Evolutionary conservation across 2,797 vertebrate genomes (phyloP).

Genomic region (Periophthalmus magnuspinnatus): DNA sequence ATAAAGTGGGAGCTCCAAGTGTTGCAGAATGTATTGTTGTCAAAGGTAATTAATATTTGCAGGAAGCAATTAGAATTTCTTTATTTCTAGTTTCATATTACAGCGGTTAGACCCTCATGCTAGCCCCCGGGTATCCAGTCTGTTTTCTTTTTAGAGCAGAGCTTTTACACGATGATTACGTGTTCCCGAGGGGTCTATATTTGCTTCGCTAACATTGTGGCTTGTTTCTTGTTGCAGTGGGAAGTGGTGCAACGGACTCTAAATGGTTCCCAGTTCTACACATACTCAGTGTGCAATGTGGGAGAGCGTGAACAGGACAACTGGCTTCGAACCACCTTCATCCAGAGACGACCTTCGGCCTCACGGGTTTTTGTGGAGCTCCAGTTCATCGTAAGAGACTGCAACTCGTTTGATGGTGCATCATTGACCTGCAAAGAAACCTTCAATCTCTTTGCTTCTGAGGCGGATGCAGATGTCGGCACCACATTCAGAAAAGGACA

Average conservation of each 20-base stretch:
- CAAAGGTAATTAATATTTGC: constrained; percentile 28
- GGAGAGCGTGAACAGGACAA: constrained; percentile 92
- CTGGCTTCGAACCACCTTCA: constrained; percentile 97
- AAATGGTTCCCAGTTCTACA: constrained; percentile 88
- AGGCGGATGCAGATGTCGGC: constrained; percentile 92
- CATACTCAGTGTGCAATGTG: constrained; percentile 93
- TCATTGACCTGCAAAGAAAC: constrained; percentile 94
- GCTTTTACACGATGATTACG: constrained; percentile 39
- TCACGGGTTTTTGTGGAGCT: constrained; percentile 92
- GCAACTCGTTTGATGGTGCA: constrained; percentile 87
- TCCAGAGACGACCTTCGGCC: constrained; percentile 85
- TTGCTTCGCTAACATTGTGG: constrained; percentile 46
- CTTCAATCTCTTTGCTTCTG: constrained; percentile 90
- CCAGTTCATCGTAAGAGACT: constrained; percentile 91
- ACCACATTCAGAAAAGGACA: constrained; percentile 92
- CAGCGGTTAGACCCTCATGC: constrained; percentile 32
- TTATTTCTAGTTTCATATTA: constrained; percentile 39
- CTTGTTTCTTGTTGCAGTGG: constrained; percentile 81
- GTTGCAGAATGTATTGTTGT: constrained; percentile 31
- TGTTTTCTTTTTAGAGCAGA: constrained; percentile 40
- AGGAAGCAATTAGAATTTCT: constrained; percentile 28
- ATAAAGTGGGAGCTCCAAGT: constrained; percentile 18
- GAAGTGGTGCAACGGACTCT: constrained; percentile 88
- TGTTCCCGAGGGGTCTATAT: constrained; percentile 27
- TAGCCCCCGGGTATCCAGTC: constrained; percentile 17